Evolutionary conservation across 1,140 invertebrate species (phyloP).

Genomic region (Bombus superbus): DNA sequence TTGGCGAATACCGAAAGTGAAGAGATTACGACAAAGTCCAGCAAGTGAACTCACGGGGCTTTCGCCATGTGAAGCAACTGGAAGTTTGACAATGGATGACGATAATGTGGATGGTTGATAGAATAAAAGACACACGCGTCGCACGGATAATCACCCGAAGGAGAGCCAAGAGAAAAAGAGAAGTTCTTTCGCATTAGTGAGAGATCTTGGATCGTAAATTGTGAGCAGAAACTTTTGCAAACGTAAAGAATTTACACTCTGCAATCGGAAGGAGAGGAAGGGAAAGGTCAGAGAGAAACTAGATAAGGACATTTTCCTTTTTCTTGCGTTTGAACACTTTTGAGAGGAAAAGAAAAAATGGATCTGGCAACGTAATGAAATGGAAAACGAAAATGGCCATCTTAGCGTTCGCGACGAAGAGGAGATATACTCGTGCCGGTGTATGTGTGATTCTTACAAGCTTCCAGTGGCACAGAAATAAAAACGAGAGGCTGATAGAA

Average conservation of each 20-base stretch:
- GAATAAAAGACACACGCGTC: background rate
- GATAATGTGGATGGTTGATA: background rate
- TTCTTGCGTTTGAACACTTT: slow-evolving; percentile 1
- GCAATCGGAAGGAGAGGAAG: too few species aligned
- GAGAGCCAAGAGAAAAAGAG: too few species aligned
- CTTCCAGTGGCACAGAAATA: background rate
- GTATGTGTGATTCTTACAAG: background rate
- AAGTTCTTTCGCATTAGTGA: background rate
- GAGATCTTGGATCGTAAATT: background rate
- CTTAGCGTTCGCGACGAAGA: too few species aligned
- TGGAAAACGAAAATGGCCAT: background rate
- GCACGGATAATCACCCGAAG: background rate
- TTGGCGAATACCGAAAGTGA: background rate
- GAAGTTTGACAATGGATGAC: background rate
- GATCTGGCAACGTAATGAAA: background rate
- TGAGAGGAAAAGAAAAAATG: background rate
- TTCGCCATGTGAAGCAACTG: background rate
- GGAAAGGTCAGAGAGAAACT: background rate
- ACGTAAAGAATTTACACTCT: slow-evolving; percentile 23
- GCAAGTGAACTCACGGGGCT: background rate
- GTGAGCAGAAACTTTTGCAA: slow-evolving; percentile 16
- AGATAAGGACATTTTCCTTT: background rate
- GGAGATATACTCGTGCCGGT: background rate
- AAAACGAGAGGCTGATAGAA: slow-evolving; percentile 4
- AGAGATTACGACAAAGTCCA: background rate